Evolutionary conservation across 2,888 invertebrate genomes (phyloP).

Genomic region (Drosophila hamatofila): DNA sequence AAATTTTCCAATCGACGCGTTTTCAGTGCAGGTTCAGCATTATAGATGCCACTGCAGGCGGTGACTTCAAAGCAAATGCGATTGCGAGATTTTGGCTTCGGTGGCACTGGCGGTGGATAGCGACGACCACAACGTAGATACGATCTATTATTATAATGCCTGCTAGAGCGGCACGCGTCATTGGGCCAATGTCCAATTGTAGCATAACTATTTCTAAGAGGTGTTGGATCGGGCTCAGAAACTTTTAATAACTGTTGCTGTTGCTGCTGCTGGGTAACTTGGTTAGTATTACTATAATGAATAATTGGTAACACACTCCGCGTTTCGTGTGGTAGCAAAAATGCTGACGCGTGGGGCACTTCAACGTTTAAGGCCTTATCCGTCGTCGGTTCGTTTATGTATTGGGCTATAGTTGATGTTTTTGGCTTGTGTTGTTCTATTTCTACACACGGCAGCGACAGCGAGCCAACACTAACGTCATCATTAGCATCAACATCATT

Average conservation of each 20-base stretch:
- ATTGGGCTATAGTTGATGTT: constrained; percentile 61
- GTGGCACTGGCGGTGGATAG: constrained; percentile 64
- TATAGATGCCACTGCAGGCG: constrained; percentile 34
- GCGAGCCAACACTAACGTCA: constrained; percentile 66
- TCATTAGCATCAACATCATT: constrained; percentile 59
- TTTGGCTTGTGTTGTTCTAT: constrained; percentile 73
- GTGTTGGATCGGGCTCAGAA: neutral
- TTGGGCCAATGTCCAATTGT: constrained; percentile 24
- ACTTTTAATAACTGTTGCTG: constrained; percentile 23
- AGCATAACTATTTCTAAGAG: neutral
- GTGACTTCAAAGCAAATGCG: constrained; percentile 56
- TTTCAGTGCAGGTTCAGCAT: constrained; percentile 63
- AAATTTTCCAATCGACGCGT: constrained; percentile 55
- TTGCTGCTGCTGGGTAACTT: constrained; percentile 39
- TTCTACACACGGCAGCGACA: constrained; percentile 71
- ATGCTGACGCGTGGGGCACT: constrained; percentile 65
- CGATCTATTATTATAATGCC: constrained; percentile 26
- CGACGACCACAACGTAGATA: constrained; percentile 46
- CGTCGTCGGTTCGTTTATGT: constrained; percentile 45
- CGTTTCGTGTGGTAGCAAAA: constrained; percentile 43
- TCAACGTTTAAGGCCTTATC: constrained; percentile 56
- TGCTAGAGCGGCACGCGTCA: constrained; percentile 35
- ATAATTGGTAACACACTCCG: constrained; percentile 77
- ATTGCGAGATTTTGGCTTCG: constrained; percentile 55
- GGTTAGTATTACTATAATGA: constrained; percentile 84